phyloP scores from a whole-genome alignment of 2,797 vertebrate genomes.

The Ataeniobius toweri region DNA sequence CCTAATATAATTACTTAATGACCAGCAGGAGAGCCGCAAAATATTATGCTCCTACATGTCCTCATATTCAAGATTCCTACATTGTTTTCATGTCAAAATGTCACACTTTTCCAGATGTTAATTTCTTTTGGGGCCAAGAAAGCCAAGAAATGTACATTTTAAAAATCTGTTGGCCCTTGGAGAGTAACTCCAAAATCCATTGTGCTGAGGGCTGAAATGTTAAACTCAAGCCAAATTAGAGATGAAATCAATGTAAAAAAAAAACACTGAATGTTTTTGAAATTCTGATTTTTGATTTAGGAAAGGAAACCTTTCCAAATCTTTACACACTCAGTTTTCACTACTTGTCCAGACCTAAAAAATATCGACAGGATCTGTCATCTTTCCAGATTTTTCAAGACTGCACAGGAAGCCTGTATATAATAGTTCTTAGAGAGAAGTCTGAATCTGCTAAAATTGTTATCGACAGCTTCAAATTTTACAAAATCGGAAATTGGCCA shows the following conservation, averaged over 20 bases:
- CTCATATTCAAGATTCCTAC: background rate
- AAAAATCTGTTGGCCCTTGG: background rate
- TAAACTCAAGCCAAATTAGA: background rate
- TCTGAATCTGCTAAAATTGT: background rate
- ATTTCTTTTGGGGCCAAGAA: background rate
- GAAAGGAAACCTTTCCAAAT: background rate
- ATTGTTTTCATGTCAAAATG: background rate
- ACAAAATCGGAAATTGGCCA: background rate
- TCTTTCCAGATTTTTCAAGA: no score
- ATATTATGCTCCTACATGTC: background rate
- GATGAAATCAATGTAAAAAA: background rate
- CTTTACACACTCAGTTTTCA: no score
- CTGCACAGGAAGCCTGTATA: no score
- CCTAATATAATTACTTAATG: background rate
- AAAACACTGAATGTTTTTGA: background rate
- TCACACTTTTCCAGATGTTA: background rate
- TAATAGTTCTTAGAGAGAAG: background rate
- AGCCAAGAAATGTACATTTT: background rate
- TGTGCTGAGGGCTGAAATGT: background rate
- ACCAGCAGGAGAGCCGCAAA: background rate
- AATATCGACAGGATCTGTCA: no score
- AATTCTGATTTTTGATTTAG: background rate
- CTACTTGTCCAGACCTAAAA: no score
- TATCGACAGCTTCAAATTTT: background rate
- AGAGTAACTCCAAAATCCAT: background rate